Percentiles rank a stretch among this genome's conserved stretches.
Evolutionary conservation across 2,113 vertebrate species (phyloP).

Genomic region (Willisornis vidua): DNA sequence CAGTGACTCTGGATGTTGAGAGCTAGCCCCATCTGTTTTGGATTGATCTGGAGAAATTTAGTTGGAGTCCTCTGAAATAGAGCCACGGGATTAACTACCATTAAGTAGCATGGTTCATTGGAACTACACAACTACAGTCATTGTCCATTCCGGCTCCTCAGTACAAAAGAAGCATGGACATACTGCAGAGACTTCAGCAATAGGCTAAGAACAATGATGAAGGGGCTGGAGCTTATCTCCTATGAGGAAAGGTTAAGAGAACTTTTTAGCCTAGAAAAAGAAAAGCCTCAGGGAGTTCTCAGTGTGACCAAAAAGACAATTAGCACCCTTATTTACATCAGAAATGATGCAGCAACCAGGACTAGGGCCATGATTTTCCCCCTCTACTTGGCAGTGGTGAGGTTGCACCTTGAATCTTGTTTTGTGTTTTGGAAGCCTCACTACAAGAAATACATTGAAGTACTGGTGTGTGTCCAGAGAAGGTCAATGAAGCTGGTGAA

Average conservation of each 20-base stretch:
- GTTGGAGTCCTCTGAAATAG: not conserved
- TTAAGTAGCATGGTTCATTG: not conserved
- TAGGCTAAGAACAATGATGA: too few relatives aligned
- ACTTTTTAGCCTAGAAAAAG: not conserved
- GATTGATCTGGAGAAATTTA: not conserved
- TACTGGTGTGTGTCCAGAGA: not conserved
- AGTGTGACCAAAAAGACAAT: not conserved
- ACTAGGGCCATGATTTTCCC: fast-evolving
- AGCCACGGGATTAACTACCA: not conserved
- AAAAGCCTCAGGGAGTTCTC: not conserved
- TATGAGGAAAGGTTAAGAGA: not conserved
- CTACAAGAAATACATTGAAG: not conserved
- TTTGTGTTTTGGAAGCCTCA: not conserved
- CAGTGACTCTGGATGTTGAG: not conserved
- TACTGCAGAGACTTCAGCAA: not conserved
- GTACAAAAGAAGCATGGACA: not conserved
- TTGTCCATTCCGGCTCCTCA: not conserved
- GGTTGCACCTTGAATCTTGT: fast-evolving
- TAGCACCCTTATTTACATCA: not conserved
- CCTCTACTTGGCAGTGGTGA: fast-evolving
- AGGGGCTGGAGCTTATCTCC: not conserved
- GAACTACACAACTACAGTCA: not conserved
- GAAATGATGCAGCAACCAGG: not conserved
- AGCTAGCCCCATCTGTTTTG: not conserved
- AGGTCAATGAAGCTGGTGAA: too few relatives aligned